phyloP scores from a whole-genome alignment of 92 coral and sea anemone species.

The Parazoanthus atlanticus region DNA sequence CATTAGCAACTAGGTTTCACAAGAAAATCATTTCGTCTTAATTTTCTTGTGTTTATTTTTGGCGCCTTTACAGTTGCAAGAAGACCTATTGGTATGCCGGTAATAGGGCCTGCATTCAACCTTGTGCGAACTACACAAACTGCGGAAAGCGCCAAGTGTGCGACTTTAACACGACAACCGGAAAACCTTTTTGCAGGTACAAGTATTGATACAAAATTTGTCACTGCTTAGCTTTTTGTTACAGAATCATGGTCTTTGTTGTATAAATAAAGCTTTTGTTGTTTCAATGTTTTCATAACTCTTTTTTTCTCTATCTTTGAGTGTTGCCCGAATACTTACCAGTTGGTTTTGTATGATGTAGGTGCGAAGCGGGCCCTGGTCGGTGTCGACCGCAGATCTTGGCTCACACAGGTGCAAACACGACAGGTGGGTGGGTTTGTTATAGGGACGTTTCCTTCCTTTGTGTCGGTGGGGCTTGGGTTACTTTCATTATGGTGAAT shows the following conservation, averaged over 20 bases:
- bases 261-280: background rate
- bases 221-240: background rate
- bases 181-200: conserved; percentile 68
- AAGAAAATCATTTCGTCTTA: background rate
- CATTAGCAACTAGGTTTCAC: no score
- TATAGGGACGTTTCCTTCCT: no score
- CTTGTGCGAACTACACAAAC: conserved; percentile 56
- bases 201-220: background rate
- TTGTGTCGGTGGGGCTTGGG: no score
- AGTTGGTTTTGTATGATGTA: background rate
- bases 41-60: background rate
- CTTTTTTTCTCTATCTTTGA: background rate
- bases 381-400: background rate
- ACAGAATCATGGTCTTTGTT: background rate
- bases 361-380: conserved; percentile 4
- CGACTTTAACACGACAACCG: conserved; percentile 50
- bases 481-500: background rate
- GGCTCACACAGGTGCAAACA: background rate
- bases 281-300: background rate
- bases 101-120: conserved; percentile 49
- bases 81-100: conserved; percentile 69
- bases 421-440: background rate
- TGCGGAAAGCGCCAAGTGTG: conserved; percentile 57
- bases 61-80: conserved; percentile 56
- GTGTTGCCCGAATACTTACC: background rate